phyloP scores from a whole-genome alignment of 2,797 vertebrate genomes.

The Setipinna tenuifilis region DNA sequence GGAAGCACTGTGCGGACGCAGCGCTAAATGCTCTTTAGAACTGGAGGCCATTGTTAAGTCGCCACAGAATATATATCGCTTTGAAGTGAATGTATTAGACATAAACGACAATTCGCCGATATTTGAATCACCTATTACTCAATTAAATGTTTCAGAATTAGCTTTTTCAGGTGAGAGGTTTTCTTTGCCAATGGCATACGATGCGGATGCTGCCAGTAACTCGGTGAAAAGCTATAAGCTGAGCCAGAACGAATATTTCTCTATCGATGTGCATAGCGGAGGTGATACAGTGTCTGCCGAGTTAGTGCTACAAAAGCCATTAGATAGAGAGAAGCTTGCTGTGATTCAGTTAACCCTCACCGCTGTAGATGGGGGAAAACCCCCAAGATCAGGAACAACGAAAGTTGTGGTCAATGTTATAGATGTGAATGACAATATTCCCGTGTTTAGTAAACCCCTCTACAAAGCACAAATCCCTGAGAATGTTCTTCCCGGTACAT shows the following conservation, averaged over 20 bases:
- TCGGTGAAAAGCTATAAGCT: constrained; percentile 81
- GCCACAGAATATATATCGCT: constrained; percentile 53
- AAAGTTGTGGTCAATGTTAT: constrained; percentile 62
- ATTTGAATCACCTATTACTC: constrained; percentile 52
- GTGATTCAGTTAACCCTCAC: constrained; percentile 65
- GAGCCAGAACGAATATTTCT: constrained; percentile 81
- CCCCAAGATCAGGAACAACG: constrained; percentile 62
- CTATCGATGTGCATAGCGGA: constrained; percentile 70
- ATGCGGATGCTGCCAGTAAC: constrained; percentile 82
- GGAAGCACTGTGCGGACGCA: constrained; percentile 68
- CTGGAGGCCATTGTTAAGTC: constrained; percentile 75
- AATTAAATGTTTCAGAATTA: constrained; percentile 65
- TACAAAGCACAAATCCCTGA: constrained; percentile 67
- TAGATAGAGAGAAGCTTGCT: constrained; percentile 72
- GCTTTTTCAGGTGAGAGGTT: constrained; percentile 78
- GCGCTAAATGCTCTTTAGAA: constrained; percentile 64
- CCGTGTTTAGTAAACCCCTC: constrained; percentile 64
- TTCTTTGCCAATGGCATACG: constrained; percentile 81
- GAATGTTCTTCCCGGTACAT: constrained; percentile 54
- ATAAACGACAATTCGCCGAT: constrained; percentile 67
- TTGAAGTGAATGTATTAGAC: constrained; percentile 67
- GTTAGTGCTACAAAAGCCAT: constrained; percentile 70
- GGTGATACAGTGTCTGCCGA: constrained; percentile 65
- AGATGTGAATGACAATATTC: constrained; percentile 72
- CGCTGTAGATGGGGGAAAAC: constrained; percentile 68